Conservation (phyloP, 1,140 invertebrate genomes). For the Caerostris extrusa region DNA sequence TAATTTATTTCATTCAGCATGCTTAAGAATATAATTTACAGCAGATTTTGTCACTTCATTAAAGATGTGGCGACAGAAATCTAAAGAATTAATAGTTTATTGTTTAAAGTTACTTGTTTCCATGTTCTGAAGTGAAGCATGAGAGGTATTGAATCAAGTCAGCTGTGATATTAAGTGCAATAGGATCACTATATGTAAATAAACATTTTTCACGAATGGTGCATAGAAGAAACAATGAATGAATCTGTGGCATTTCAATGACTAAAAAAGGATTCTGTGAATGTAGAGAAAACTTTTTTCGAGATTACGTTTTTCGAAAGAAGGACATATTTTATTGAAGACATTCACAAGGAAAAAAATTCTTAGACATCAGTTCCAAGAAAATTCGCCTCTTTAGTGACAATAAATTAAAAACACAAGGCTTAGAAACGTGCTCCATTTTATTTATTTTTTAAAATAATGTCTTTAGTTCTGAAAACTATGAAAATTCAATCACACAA, state of each 20-base stretch:
- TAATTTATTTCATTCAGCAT: no score
- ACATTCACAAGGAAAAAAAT: not conserved
- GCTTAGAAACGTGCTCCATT: not conserved
- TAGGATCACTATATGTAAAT: conserved; percentile 46
- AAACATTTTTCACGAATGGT: conserved; percentile 3
- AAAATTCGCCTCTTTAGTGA: conserved; percentile 16
- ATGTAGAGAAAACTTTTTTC: not conserved
- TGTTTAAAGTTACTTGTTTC: not conserved
- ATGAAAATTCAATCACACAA: not conserved
- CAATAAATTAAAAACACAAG: not conserved
- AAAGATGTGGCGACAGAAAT: no score
- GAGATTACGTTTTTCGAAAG: not conserved
- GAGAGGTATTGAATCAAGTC: conserved; percentile 12
- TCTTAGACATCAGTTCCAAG: not conserved
- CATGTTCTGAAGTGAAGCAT: conserved; percentile 46
- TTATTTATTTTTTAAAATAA: not conserved
- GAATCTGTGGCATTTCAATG: not conserved
- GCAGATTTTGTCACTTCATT: no score
- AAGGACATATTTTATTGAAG: conserved; percentile 3
- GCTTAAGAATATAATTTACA: no score
- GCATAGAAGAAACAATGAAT: not conserved
- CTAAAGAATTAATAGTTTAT: no score
- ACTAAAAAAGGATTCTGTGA: not conserved
- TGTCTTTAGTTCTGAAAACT: not conserved
- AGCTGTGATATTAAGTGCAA: conserved; percentile 48